Evolutionary conservation across 2,797 vertebrate genomes (phyloP).

Genomic region (Thripadectes ignobilis): DNA sequence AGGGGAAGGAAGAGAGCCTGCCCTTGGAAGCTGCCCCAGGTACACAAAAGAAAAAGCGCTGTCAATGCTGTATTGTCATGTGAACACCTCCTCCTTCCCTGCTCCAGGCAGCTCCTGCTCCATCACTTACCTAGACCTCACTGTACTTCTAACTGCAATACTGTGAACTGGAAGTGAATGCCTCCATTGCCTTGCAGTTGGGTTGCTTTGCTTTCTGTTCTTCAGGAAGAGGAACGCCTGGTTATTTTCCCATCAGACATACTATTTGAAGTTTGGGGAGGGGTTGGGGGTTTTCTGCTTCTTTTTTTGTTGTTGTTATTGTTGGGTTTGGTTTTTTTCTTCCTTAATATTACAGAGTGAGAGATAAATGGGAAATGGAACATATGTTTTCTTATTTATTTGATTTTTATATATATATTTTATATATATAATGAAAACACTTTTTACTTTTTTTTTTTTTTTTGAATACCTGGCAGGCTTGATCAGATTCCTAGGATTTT

Average conservation of each 20-base stretch:
- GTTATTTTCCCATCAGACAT: constrained; percentile 50
- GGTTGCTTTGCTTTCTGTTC: constrained; percentile 78
- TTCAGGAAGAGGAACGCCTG: constrained; percentile 42
- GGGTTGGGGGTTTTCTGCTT: not conserved
- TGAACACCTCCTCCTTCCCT: constrained; percentile 83
- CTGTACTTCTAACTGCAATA: constrained; percentile 89
- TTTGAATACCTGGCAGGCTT: constrained; percentile 69
- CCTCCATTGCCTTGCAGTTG: constrained; percentile 81
- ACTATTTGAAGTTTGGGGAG: constrained; percentile 20
- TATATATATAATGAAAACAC: constrained; percentile 39
- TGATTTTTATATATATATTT: constrained; percentile 38
- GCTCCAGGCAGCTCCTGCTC: constrained; percentile 80
- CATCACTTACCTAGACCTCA: constrained; percentile 80
- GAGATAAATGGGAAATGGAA: constrained; percentile 27
- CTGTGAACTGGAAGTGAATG: constrained; percentile 87
- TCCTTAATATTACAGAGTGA: constrained; percentile 37
- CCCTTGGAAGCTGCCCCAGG: constrained; percentile 85
- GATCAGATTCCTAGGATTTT: constrained; percentile 64
- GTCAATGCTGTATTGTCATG: constrained; percentile 99
- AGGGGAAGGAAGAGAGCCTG: constrained; percentile 91
- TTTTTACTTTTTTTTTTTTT: constrained; percentile 38
- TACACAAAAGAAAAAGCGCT: constrained; percentile 95
- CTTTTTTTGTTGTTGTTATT: not conserved
- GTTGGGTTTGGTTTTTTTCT: not conserved
- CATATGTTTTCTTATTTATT: constrained; percentile 62